Evolutionary conservation across 2,797 vertebrate species (phyloP).

Genomic region (Adrianichthys oophorus): DNA sequence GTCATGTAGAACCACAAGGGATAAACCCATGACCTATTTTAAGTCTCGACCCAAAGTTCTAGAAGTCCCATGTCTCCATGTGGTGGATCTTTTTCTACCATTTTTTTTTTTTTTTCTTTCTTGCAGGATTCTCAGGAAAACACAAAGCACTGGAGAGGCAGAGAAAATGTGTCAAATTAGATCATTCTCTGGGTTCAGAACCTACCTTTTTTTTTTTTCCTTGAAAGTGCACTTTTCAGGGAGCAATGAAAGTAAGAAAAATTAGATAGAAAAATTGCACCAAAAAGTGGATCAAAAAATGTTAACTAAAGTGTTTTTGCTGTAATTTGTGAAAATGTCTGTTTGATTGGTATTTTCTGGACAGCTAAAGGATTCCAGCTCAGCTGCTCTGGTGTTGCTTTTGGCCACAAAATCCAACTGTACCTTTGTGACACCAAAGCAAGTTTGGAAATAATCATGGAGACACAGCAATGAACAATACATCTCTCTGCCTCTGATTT

Average conservation of each 20-base stretch:
- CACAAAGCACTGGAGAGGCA: constrained; percentile 49
- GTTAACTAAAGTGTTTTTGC: background rate
- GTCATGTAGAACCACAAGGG: constrained; percentile 43
- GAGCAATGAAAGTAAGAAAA: constrained; percentile 16
- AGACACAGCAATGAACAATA: too few relatives aligned
- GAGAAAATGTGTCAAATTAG: constrained; percentile 60
- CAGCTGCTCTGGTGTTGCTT: background rate
- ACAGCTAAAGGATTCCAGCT: constrained; percentile 8
- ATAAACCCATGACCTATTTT: constrained; percentile 53
- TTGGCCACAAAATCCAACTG: constrained; percentile 11
- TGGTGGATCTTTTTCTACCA: constrained; percentile 29
- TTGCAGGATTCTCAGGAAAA: constrained; percentile 46
- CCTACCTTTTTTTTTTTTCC: constrained; percentile 22
- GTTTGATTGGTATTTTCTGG: constrained; percentile 22
- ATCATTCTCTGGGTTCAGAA: constrained; percentile 49
- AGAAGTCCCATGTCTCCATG: constrained; percentile 5
- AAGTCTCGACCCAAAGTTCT: constrained; percentile 38
- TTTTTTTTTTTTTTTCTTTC: constrained; percentile 21
- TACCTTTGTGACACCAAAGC: constrained; percentile 5
- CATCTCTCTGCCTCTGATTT: too few relatives aligned
- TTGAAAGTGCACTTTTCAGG: constrained; percentile 34
- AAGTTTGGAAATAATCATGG: too few relatives aligned
- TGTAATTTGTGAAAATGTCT: constrained; percentile 6
- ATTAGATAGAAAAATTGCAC: constrained; percentile 7
- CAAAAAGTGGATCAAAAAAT: background rate